Conservation (phyloP, 2,797 vertebrate genomes). For the Catamblyrhynchus diadema region DNA sequence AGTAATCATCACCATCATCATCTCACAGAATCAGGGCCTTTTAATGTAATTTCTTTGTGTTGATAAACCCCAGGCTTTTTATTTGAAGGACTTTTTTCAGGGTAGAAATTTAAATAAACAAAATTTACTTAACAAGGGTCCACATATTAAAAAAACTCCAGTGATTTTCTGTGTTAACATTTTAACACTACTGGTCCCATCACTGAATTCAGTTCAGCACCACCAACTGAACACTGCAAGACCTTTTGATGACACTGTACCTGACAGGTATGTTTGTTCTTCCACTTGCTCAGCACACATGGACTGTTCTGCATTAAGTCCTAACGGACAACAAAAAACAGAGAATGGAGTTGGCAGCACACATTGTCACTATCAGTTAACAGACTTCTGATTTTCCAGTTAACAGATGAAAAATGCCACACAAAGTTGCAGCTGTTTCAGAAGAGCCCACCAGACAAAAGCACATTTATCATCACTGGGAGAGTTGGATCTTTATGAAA, state of each 20-base stretch:
- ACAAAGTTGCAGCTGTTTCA: slow-evolving; percentile 90
- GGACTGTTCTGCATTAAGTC: slow-evolving; percentile 88
- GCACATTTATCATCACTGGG: slow-evolving; percentile 76
- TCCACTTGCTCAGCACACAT: slow-evolving; percentile 92
- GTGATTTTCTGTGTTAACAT: slow-evolving; percentile 36
- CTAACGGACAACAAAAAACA: slow-evolving; percentile 80
- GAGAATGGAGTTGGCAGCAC: slow-evolving; percentile 67
- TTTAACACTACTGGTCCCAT: slow-evolving; percentile 54
- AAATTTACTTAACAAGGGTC: background rate
- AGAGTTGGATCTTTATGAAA: slow-evolving; percentile 87
- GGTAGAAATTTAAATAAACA: slow-evolving; percentile 28
- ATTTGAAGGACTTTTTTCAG: background rate
- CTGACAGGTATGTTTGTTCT: slow-evolving; percentile 90
- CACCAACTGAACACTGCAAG: slow-evolving; percentile 53
- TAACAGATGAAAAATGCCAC: slow-evolving; percentile 75
- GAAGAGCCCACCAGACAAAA: slow-evolving; percentile 77
- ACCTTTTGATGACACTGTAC: slow-evolving; percentile 78
- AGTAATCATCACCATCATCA: background rate
- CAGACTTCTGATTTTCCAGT: slow-evolving; percentile 71
- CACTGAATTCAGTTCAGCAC: slow-evolving; percentile 36
- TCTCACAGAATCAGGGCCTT: background rate
- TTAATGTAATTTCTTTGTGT: background rate
- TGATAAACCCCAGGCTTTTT: background rate
- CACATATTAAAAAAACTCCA: background rate
- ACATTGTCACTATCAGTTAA: slow-evolving; percentile 75